These are phyloP conservation scores for Drosophila lini DNA, from an alignment of 1,140 invertebrate genomes.

Conservation along the genomic window DNA sequence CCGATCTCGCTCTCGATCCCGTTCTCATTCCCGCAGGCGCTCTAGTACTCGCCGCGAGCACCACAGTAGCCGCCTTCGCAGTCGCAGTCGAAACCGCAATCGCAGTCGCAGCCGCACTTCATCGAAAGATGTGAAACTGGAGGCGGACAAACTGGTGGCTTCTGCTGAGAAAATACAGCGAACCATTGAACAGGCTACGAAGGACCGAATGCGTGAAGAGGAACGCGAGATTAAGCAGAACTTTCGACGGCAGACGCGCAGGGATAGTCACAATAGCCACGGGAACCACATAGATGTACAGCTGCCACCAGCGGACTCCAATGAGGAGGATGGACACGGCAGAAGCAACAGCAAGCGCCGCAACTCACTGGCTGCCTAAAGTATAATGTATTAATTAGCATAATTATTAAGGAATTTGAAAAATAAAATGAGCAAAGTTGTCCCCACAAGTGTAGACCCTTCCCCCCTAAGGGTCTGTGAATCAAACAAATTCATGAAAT, in stretches of 20 bases:
- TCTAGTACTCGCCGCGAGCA: constrained; percentile 78
- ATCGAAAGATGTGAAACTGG: constrained; percentile 58
- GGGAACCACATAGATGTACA: constrained; percentile 13
- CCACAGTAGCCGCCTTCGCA: constrained; percentile 50
- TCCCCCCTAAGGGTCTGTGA: neutral
- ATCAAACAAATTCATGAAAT: neutral
- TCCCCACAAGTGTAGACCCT: neutral
- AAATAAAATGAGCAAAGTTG: constrained; percentile 37
- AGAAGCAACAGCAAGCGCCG: constrained; percentile 57
- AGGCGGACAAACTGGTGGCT: constrained; percentile 72
- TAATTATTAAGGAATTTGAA: constrained; percentile 12
- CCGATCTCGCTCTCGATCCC: constrained; percentile 84
- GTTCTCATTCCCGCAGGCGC: constrained; percentile 73
- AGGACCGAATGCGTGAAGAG: constrained; percentile 76
- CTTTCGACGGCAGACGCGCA: constrained; percentile 50
- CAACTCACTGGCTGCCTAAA: constrained; percentile 55
- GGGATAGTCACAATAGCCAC: constrained; percentile 14
- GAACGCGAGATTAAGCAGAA: constrained; percentile 73
- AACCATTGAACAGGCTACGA: constrained; percentile 73
- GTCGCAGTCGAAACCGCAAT: constrained; percentile 48
- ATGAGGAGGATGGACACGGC: constrained; percentile 16
- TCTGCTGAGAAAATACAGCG: constrained; percentile 81
- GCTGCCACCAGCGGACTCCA: neutral
- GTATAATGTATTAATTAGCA: constrained; percentile 17
- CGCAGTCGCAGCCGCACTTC: constrained; percentile 34